Evolutionary conservation across 2,113 vertebrate genomes (phyloP).

Genomic region (Rhombomys opimus): DNA sequence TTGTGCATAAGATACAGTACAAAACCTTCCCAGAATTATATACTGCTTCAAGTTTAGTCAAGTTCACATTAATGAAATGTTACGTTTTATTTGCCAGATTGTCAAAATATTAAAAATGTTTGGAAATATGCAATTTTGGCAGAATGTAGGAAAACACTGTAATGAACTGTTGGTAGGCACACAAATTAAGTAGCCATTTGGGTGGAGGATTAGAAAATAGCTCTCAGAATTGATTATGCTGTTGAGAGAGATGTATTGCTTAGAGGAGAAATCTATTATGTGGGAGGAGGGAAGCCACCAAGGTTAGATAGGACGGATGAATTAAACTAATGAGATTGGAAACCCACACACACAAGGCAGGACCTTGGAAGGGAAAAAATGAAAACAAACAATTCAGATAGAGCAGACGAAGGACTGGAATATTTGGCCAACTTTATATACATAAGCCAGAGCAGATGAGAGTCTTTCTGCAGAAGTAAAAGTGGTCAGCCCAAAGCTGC

Average conservation of each 20-base stretch:
- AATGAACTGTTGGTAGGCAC: not conserved
- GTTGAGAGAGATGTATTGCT: not conserved
- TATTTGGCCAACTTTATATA: constrained; percentile 15
- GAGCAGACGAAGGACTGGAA: not conserved
- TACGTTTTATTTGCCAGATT: constrained; percentile 13
- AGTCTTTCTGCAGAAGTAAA: not conserved
- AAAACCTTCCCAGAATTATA: constrained; percentile 4
- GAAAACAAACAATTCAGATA: not conserved
- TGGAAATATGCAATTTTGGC: not conserved
- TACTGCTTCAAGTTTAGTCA: not conserved
- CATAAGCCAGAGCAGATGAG: not conserved
- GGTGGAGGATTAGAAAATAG: constrained; percentile 7
- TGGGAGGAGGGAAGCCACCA: not conserved
- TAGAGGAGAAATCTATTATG: constrained; percentile 38
- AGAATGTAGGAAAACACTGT: not conserved
- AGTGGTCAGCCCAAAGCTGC: not conserved
- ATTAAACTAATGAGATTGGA: constrained; percentile 34
- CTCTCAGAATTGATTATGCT: constrained; percentile 34
- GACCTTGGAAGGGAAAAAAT: not conserved
- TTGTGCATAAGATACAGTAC: not conserved
- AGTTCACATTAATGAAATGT: constrained; percentile 10
- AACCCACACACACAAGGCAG: not conserved
- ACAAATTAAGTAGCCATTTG: constrained; percentile 11
- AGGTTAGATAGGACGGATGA: constrained; percentile 12
- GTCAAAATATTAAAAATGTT: constrained; percentile 8